Conservation (phyloP, 2,113 vertebrate species). For the Glaucidium brasilianum region DNA sequence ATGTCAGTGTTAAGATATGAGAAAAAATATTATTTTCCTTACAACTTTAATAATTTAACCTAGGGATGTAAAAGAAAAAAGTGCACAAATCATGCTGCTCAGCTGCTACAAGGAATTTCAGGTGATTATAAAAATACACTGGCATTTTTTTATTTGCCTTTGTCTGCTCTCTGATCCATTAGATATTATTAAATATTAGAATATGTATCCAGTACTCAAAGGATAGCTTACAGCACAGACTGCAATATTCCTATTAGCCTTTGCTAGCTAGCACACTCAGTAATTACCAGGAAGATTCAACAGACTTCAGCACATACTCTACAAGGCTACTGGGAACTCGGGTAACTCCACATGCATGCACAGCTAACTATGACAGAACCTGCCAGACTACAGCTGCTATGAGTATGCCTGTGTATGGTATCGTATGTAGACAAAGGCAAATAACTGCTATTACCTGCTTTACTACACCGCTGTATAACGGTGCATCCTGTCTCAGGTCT, state of each 20-base stretch:
- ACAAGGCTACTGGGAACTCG: background rate
- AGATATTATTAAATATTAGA: background rate
- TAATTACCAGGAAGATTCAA: background rate
- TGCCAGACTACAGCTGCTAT: background rate
- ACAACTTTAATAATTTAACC: background rate
- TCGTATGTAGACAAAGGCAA: background rate
- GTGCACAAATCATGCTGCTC: background rate
- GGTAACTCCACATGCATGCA: fast-evolving
- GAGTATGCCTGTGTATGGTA: background rate
- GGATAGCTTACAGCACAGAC: background rate
- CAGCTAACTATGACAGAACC: background rate
- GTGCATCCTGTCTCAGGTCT: background rate
- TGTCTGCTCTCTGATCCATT: background rate
- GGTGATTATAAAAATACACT: background rate
- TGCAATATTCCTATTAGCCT: background rate
- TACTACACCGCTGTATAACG: background rate
- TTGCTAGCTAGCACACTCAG: background rate
- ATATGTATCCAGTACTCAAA: background rate
- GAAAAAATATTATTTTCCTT: background rate
- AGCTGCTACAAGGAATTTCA: background rate
- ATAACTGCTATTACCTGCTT: background rate
- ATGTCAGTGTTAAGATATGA: background rate
- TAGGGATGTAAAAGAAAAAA: background rate
- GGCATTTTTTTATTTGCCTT: background rate
- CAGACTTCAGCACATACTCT: background rate